These are phyloP conservation scores for Theretra japonica DNA, from an alignment of 2,888 invertebrate species.

Conservation along the genomic window DNA sequence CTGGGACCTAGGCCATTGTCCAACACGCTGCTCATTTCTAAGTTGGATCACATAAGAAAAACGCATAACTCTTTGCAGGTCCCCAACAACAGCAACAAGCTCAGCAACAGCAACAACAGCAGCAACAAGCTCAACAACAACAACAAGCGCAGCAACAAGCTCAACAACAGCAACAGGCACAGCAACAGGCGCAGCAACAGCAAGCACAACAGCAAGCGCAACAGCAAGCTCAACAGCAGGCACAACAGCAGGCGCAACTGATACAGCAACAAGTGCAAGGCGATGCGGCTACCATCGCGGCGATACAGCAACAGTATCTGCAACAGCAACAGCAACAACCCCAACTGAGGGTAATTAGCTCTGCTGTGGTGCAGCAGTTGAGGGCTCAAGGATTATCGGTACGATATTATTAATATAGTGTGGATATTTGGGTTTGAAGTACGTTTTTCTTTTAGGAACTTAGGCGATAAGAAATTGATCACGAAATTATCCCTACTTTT, in stretches of 20 bases:
- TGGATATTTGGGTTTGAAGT: too few species aligned
- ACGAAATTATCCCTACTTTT: background rate
- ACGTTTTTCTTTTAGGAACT: background rate
- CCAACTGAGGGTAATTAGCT: constrained; percentile 85
- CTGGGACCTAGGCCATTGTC: too few species aligned
- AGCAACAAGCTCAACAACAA: constrained; percentile 36
- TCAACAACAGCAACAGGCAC: constrained; percentile 43
- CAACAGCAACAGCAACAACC: constrained; percentile 84
- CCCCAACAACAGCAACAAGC: constrained; percentile 46
- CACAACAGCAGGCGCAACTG: constrained; percentile 40
- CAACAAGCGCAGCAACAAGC: constrained; percentile 41
- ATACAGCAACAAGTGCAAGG: constrained; percentile 63
- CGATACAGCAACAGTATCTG: constrained; percentile 79
- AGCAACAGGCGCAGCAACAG: constrained; percentile 44
- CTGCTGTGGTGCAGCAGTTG: constrained; percentile 84
- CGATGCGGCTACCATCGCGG: constrained; percentile 76
- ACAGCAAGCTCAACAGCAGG: constrained; percentile 49
- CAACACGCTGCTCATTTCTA: background rate
- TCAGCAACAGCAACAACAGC: constrained; percentile 44
- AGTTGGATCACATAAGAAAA: background rate
- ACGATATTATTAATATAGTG: constrained; percentile 43
- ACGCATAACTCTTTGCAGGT: constrained; percentile 35
- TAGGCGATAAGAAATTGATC: background rate
- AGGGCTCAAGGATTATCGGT: constrained; percentile 82
- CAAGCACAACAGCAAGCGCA: constrained; percentile 45